Percentiles rank a stretch among this genome's conserved stretches.
Conservation (phyloP, 92 coral and sea anemone genomes). For the Zoanthus sansibaricus region DNA sequence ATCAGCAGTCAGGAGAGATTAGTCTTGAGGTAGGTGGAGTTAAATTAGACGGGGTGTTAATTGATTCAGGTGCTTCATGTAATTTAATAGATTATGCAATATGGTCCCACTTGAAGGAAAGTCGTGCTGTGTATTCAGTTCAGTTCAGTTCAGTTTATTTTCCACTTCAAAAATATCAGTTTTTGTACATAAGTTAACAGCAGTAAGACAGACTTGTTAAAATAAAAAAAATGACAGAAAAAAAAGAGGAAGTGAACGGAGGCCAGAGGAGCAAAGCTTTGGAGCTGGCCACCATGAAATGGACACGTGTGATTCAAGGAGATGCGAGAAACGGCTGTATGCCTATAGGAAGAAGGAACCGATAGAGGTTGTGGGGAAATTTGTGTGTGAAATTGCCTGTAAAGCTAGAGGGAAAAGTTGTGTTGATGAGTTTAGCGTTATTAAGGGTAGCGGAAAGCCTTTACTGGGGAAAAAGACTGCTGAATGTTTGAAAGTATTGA, state of each 20-base stretch:
- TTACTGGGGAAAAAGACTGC: slow-evolving; percentile 61
- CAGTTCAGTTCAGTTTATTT: too few relatives aligned
- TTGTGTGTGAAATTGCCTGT: not conserved
- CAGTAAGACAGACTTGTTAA: too few relatives aligned
- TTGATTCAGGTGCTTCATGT: slow-evolving; percentile 45
- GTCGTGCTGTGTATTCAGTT: slow-evolving; percentile 11
- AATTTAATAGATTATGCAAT: slow-evolving; percentile 45
- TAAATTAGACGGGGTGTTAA: slow-evolving; percentile 13
- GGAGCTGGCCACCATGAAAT: too few relatives aligned
- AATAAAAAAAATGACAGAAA: too few relatives aligned
- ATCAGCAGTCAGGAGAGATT: not conserved
- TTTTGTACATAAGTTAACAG: too few relatives aligned
- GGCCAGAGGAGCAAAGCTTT: too few relatives aligned
- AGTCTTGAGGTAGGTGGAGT: slow-evolving; percentile 27
- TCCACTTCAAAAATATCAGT: too few relatives aligned
- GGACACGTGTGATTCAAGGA: slow-evolving; percentile 8
- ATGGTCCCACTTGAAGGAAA: slow-evolving; percentile 1
- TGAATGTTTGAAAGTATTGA: slow-evolving; percentile 50
- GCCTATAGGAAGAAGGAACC: slow-evolving; percentile 14
- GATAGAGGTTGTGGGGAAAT: slow-evolving; percentile 48
- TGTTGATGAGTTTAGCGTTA: slow-evolving; percentile 33
- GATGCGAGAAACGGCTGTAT: not conserved
- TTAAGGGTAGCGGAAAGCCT: slow-evolving; percentile 42
- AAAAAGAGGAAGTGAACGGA: too few relatives aligned
- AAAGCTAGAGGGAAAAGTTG: slow-evolving; percentile 8